Evolutionary conservation across 2,797 vertebrate species (phyloP), one percentile per base, ranked within the genome.

Genomic region (Acestrorhynchus altus): DNA sequence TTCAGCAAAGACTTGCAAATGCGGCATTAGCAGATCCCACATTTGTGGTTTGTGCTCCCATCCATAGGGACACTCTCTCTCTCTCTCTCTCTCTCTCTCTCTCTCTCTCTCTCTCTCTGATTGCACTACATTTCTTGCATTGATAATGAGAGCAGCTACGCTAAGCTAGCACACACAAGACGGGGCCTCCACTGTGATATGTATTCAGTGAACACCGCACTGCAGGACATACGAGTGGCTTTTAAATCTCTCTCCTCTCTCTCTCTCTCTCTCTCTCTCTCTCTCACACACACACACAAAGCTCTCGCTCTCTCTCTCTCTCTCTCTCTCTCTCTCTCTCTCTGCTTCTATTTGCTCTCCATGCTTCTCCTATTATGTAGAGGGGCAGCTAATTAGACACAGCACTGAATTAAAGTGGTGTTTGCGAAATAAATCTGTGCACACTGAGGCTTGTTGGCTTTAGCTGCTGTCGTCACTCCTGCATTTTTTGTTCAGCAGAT

Each of bases 1-100:
- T n/a, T n/a, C n/a, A n/a, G n/a, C n/a, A 93, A 96, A 95, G 95
- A 98, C 95, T 97, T 98, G 96, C 95, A 97, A 97, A 98, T 97
- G 95, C 97, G 95, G 95, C 94, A 96, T 98, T 97, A 96, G 94
- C 95, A 96, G 96, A 97, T 96, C 95, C 95, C 94, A 92, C 94
- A 94, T 95, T 90, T 92, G 94, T 46, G 89, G 90, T 94, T 51
- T 92, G 63, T 74, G 93, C 94, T 96, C 96, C 96, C 93, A 96
- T 98, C 93, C 91, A 83, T 89, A 93, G 95, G 92, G 94, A 92
- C 93, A 91, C 49, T 47, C 13, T 47, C 40, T 42, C 13, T 51
- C 49, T 89, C 95, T 97, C 31, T 47, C 46, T 47, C 40, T 42
- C 46, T 51, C 49, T 89, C 95, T 97, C 31, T 35, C 31, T 35